Evolutionary conservation across 1,140 invertebrate species (phyloP).

Genomic region (Nomia melanderi): DNA sequence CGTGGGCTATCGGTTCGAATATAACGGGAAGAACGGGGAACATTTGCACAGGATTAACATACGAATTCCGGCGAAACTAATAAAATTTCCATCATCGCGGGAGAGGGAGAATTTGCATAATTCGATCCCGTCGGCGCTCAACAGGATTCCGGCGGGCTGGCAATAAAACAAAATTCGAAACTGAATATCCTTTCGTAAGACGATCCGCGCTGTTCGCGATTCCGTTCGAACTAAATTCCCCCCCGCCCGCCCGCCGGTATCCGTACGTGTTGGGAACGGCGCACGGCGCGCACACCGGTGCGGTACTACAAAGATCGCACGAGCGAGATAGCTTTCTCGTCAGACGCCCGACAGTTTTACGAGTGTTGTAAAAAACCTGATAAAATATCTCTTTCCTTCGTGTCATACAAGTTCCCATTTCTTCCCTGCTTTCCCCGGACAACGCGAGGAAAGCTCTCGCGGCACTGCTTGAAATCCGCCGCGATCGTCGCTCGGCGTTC

Average conservation of each 20-base stretch:
- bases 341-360: conserved; percentile 29
- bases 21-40: neutral
- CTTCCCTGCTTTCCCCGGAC: neutral
- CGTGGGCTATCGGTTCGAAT: neutral
- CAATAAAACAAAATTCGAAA: conserved; percentile 42
- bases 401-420: neutral
- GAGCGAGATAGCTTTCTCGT: conserved; percentile 7
- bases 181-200: conserved; percentile 12
- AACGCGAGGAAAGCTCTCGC: neutral
- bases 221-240: neutral
- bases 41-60: conserved; percentile 25
- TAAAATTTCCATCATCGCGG: conserved; percentile 39
- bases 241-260: no score
- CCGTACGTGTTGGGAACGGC: neutral
- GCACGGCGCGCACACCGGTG: neutral
- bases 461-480: neutral
- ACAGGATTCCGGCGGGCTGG: neutral
- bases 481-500: neutral
- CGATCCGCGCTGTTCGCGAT: neutral
- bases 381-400: neutral
- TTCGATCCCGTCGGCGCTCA: conserved; percentile 7
- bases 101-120: conserved; percentile 34
- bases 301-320: conserved; percentile 13
- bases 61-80: conserved; percentile 35
- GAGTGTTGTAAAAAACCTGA: conserved; percentile 5